Evolutionary conservation across 2,797 vertebrate genomes (phyloP), one percentile per base, ranked within the genome.

Genomic region (Craterocephalus amniculus): DNA sequence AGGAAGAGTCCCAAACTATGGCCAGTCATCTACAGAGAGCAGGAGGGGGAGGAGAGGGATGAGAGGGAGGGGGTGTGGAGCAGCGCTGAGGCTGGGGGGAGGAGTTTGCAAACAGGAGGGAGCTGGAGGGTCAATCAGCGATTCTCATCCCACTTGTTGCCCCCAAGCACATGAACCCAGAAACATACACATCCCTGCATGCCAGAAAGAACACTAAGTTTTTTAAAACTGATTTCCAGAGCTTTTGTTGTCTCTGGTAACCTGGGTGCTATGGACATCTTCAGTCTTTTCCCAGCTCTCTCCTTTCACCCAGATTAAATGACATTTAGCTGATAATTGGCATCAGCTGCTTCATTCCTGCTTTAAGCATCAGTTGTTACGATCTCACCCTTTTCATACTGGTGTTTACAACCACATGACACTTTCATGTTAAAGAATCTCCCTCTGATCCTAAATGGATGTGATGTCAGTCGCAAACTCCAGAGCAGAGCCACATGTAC

Each of bases 101-200:
- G 90, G 90, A 63, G 68, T 76, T 87, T 91, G 72, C 75, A 72
- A 81, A 80, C 68, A 56, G 64, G 14, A 38, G 66, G 52, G 26
- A 66, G 32, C 43, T 20, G 59, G n/a, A 31, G 61, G 60, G 58
- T 40, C 1, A 6, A 72, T 34, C 16, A 58, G 22, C n/a, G 45
- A 78, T 60, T 76, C 34, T 63, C 56, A 67, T 48, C 62, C 55
- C 81, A 74, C 57, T 77, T 78, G 10, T 58, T 57, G 55, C 56
- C 43, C 49, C 13, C 29, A 35, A 49, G 63, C 51, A 49, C 40
- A 66, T 1, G 49, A 4, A 34, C 18, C 60, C 2, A 43, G 14
- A 55, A 3, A 74, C 2, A 71, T n/a, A 18, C 48, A 51, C 6
- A 27, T 10, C 29, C 13, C n/a, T 51, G 7, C 26, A 59, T 29